Base-by-base conservation (phyloP, 2,797 vertebrate species). In the Lepus townsendii region DNA sequence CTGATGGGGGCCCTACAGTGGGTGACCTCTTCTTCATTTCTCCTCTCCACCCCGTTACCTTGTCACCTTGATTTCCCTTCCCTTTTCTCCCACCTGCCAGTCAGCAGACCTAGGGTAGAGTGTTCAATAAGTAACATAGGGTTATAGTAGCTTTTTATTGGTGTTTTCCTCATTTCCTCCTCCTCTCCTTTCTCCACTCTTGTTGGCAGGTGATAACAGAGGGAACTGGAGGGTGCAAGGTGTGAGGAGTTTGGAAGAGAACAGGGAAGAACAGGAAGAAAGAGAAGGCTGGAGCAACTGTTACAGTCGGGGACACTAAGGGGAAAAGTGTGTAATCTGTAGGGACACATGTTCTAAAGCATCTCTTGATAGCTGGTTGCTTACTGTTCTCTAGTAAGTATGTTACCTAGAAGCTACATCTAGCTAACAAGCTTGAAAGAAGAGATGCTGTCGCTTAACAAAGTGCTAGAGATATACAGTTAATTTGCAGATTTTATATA, bases 91-190 rank as follows among this genome's bases (percentile, higher is more conserved):
- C 32, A 42, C 0, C 78, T 79, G 42, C 66, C 90, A 90, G 24
- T 20, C 4, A 69, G 32, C 30, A 63, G 19, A 12, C 32, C 52
- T 79, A 11, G 38, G 35, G 32, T 27, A 14, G 65, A 52, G n/a
- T 52, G 13, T 62, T 76, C 16, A 54, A 2, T 85, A 84, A 69
- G 32, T 69, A 60, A 16, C 1, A 2, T 76, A 47, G 54, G 54
- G 8, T 19, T 92, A 20, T 32, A 57, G 47, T 66, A n/a, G 7
- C n/a, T 38, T 83, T 75, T 88, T 14, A 0, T 79, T 90, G 66
- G 13, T 88, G 72, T 87, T 80, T 78, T 95, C 27, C 30, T 93
- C 32, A 17, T 47, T 82, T 86, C 79, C 19, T 72, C 13, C 47
- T 27, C 35, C 35, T 83, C 72, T 12, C 66, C 26, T 78, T 92